Conservation (phyloP, 1,140 invertebrate species). For the Oncopeltus fasciatus region DNA sequence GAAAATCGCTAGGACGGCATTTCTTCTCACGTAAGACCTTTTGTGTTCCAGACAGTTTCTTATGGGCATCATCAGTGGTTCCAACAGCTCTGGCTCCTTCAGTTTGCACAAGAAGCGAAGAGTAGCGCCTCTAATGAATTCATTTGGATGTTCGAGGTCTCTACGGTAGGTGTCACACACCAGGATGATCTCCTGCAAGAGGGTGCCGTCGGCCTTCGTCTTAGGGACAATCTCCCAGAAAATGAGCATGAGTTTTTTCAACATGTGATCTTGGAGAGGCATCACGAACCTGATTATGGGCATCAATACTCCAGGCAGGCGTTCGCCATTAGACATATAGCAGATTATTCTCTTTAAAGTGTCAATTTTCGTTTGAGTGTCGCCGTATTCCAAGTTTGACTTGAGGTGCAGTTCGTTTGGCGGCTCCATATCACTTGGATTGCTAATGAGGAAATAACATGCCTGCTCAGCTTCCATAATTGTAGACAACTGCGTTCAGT, state of each 20-base stretch:
- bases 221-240: conserved; percentile 3
- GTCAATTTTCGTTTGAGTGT: neutral
- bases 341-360: neutral
- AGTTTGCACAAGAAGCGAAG: conserved; percentile 91
- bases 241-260: neutral
- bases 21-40: conserved; percentile 93
- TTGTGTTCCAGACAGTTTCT: conserved; percentile 86
- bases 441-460: neutral
- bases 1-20: conserved; percentile 97
- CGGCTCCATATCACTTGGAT: neutral
- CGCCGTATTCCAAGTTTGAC: neutral
- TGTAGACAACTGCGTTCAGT: too few species aligned
- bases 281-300: neutral
- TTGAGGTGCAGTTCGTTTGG: neutral
- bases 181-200: neutral
- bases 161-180: neutral
- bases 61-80: conserved; percentile 96
- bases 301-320: neutral
- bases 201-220: neutral
- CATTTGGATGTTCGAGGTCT: conserved; percentile 95
- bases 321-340: neutral
- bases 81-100: conserved; percentile 92
- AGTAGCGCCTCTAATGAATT: conserved; percentile 94
- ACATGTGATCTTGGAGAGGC: neutral
- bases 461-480: too few species aligned